Base-by-base conservation (phyloP, 1,140 invertebrate species). In the Eurytemora carolleeae region DNA sequence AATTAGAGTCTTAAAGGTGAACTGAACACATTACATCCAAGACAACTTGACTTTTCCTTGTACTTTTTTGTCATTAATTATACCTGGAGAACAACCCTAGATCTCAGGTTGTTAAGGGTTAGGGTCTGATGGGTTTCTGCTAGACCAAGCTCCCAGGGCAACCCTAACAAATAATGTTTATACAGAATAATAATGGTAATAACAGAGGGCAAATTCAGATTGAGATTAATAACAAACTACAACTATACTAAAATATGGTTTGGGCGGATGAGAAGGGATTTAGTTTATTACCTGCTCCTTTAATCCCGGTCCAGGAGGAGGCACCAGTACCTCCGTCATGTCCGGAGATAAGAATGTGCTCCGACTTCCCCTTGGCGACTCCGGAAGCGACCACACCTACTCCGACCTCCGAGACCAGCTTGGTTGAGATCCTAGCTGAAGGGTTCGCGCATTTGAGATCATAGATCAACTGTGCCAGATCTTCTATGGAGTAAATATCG, bases 401-500 rank as follows among this genome's bases (percentile, higher is more conserved):
- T 2, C 95, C 95, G 31, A 95, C 90, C 78, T 98, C 94, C 0
- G 94, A 97, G 2, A 98, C 95, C 17, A 99, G 76, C 72, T 98
- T 99, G 0, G 98, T 95, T 56, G 91, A 95, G 64, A 99, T 93
- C 57, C 93, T 76, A 1, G 94, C 94, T 59, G 78, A 77, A 0
- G 95, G 95, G 78, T 98, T 99, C 53, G 93, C 87, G 71, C 88
- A 92, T 73, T 98, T 98, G 54, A 99, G 76, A 74, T 99, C 95
- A 70, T 97, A 98, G 69, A 99, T 98, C 31, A 99, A 77, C 76
- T 98, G 90, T 1, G 94, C 90, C 66, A 99, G 76, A 77, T 99
- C 95, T 75, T 99, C 95, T 69, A 99, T 98, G 26, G 91, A 96
- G 74, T 99, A 99, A 72, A 98, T 98, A 71, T 98, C 94, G 73